phyloP scores from a whole-genome alignment of 2,113 vertebrate species.

The Xenopus borealis region DNA sequence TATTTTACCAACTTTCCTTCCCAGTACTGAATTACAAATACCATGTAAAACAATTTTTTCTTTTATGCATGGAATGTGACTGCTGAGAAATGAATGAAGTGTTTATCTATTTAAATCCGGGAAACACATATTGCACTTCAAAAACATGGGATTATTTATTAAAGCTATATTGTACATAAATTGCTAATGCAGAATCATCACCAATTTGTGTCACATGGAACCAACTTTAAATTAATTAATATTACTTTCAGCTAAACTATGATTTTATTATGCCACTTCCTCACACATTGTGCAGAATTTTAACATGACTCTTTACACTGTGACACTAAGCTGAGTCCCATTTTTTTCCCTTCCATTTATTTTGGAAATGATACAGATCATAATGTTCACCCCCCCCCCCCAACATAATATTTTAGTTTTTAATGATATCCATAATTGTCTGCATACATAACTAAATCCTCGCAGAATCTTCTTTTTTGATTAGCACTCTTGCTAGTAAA shows the following conservation, averaged over 20 bases:
- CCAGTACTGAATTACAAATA: too few relatives aligned
- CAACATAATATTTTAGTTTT: slow-evolving; percentile 76
- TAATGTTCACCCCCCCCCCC: slow-evolving; percentile 65
- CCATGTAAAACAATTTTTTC: too few relatives aligned
- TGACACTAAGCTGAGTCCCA: slow-evolving; percentile 46
- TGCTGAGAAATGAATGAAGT: too few relatives aligned
- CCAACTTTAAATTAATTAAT: not conserved
- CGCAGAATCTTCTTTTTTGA: slow-evolving; percentile 62
- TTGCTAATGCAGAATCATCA: too few relatives aligned
- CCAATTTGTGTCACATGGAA: too few relatives aligned
- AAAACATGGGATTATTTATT: too few relatives aligned
- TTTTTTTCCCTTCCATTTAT: slow-evolving; percentile 59
- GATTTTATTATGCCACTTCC: slow-evolving; percentile 45
- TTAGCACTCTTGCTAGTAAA: slow-evolving; percentile 83
- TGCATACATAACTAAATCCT: slow-evolving; percentile 78
- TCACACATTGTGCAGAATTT: slow-evolving; percentile 31
- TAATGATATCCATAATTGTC: slow-evolving; percentile 74
- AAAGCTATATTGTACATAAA: too few relatives aligned
- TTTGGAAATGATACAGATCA: slow-evolving; percentile 65
- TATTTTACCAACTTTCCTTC: too few relatives aligned
- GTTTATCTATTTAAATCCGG: too few relatives aligned
- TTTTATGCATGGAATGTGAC: too few relatives aligned
- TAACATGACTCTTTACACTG: not conserved
- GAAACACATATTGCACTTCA: too few relatives aligned
- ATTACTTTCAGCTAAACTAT: slow-evolving; percentile 30